Percentiles rank a stretch among this genome's conserved stretches.
Evolutionary conservation across 2,113 vertebrate species (phyloP).

Genomic region (Todiramphus chloris): DNA sequence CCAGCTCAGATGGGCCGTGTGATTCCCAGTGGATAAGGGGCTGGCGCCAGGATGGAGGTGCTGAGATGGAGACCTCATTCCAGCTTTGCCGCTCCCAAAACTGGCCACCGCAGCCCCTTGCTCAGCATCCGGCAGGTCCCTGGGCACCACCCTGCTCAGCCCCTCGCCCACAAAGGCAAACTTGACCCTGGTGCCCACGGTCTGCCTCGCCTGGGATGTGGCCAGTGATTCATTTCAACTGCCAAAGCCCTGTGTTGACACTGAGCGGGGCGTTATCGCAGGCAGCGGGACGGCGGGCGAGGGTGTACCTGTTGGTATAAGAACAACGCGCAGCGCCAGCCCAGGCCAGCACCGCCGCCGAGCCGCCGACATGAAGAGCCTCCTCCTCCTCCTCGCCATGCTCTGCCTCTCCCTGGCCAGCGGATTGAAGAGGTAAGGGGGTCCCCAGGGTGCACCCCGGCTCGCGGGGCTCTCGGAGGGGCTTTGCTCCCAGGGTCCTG

Average conservation of each 20-base stretch:
- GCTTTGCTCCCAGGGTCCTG: neutral
- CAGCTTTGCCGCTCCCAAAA: neutral
- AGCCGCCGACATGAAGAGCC: neutral
- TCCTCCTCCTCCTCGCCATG: neutral
- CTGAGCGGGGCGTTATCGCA: neutral
- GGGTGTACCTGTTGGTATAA: conserved; percentile 19
- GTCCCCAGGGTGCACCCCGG: neutral
- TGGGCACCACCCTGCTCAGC: accelerated
- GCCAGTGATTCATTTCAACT: conserved; percentile 15
- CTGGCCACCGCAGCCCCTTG: accelerated
- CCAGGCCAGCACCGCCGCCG: neutral
- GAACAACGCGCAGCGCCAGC: neutral
- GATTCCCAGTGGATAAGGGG: accelerated
- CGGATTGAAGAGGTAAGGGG: conserved; percentile 44
- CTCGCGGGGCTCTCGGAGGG: accelerated
- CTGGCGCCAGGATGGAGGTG: neutral
- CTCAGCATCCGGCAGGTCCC: neutral
- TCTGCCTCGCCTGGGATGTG: neutral
- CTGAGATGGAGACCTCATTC: neutral
- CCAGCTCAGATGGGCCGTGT: accelerated
- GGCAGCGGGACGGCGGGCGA: neutral
- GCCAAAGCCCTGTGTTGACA: conserved; percentile 39
- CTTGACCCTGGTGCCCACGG: neutral
- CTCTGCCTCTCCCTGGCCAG: conserved; percentile 22
- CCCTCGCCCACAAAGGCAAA: conserved; percentile 41